phyloP scores from a whole-genome alignment of 2,888 invertebrate species.

The Biston betularia region DNA sequence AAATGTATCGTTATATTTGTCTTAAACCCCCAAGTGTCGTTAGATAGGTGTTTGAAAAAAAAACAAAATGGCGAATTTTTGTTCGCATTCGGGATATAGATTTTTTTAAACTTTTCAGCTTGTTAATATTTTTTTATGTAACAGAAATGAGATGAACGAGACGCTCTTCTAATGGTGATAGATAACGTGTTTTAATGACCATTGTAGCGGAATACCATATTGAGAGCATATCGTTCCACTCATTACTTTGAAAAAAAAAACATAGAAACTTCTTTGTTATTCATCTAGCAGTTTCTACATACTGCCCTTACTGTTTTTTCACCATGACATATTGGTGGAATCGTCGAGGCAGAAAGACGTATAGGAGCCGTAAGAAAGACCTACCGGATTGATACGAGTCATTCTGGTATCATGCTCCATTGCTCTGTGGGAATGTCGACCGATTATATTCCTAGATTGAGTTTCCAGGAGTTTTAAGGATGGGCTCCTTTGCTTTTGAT shows the following conservation, averaged over 20 bases:
- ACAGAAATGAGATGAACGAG: no score
- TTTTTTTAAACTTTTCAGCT: no score
- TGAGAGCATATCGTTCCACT: neutral
- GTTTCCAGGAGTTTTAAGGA: slow-evolving; percentile 39
- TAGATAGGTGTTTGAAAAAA: no score
- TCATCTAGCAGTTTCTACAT: neutral
- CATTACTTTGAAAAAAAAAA: neutral
- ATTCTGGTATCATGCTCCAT: slow-evolving; percentile 69
- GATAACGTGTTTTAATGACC: no score
- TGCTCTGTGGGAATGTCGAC: slow-evolving; percentile 58
- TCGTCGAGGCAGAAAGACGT: slow-evolving; percentile 74
- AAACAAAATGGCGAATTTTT: no score
- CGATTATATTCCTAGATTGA: slow-evolving; percentile 57
- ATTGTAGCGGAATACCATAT: no score
- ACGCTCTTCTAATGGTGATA: no score
- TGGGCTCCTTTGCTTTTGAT: neutral
- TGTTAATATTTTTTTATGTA: no score
- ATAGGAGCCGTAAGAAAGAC: slow-evolving; percentile 68
- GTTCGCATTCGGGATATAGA: no score
- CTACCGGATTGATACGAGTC: slow-evolving; percentile 71
- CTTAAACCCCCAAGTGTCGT: no score
- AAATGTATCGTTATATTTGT: no score
- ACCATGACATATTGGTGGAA: slow-evolving; percentile 60
- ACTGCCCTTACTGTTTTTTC: slow-evolving; percentile 17
- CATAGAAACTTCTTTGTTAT: neutral